Evolutionary conservation across 2,797 vertebrate genomes (phyloP).

Genomic region (Artibeus jamaicensis): DNA sequence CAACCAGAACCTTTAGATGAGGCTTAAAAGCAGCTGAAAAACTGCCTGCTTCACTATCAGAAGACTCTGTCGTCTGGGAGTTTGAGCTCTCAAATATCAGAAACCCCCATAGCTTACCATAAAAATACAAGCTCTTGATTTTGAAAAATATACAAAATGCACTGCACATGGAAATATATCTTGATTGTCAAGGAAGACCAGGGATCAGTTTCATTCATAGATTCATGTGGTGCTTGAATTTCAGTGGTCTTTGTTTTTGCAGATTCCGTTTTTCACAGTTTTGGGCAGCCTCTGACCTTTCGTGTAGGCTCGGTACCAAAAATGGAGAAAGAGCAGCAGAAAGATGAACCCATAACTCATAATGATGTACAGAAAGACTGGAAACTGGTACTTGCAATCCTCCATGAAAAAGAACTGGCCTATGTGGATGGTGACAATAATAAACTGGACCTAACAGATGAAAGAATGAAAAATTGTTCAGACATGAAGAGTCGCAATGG

Average conservation of each 20-base stretch:
- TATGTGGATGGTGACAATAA: conserved; percentile 90
- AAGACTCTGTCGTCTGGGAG: conserved; percentile 35
- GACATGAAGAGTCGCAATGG: neutral
- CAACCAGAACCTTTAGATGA: conserved; percentile 51
- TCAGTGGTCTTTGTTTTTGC: conserved; percentile 81
- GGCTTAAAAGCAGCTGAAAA: conserved; percentile 62
- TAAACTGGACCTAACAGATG: conserved; percentile 90
- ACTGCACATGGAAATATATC: conserved; percentile 72
- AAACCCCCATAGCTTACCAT: conserved; percentile 82
- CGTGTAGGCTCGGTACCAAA: conserved; percentile 98
- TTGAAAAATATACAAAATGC: conserved; percentile 82
- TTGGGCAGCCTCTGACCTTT: conserved; percentile 95
- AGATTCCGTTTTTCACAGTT: conserved; percentile 83
- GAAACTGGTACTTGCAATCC: conserved; percentile 93
- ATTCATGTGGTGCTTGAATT: neutral
- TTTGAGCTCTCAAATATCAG: conserved; percentile 57
- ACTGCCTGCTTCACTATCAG: conserved; percentile 37
- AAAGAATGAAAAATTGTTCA: conserved; percentile 29
- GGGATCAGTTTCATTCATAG: conserved; percentile 55
- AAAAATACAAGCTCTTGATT: conserved; percentile 82
- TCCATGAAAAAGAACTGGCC: conserved; percentile 93
- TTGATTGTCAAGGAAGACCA: conserved; percentile 84
- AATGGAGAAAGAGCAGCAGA: conserved; percentile 94
- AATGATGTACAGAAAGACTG: conserved; percentile 94
- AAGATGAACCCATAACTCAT: conserved; percentile 90